Base-by-base conservation (phyloP, 2,888 invertebrate species). In the Drosophila melanocephala region DNA sequence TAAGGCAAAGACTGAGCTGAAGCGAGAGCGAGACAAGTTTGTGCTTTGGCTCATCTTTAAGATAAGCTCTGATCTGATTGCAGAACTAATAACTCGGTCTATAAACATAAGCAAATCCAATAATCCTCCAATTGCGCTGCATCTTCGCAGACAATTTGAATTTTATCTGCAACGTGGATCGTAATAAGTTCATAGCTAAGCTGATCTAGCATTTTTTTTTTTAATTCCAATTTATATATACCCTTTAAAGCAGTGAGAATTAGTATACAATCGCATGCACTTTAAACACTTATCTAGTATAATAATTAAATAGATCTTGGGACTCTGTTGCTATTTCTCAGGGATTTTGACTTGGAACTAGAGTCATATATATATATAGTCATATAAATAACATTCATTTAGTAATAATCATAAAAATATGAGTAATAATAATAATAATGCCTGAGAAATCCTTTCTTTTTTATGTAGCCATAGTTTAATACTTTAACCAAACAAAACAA, bases 41-140 rank as follows among this genome's bases (percentile, higher is more conserved):
- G 42, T 52, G 28, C 60, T 56, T 69, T 53, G 28, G 64, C 68
- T 75, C 58, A 65, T 58, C 75, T 35, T 2, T 51, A 52, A 50
- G 67, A 61, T 72, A 57, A 6, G 16, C 22, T 58, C 52, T 50
- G 22, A 58, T 55, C 32, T 50, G 65, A 66, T 35, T 22, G 19
- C 33, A 26, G 16, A 35, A 26, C 55, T 55, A 35, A 33, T 55
- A 22, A 44, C 22, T 22, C 19, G 19, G 5, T 37, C 51, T 12
- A 51, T 30, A 51, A 51, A 51, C 51, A 51, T 51, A 19, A 28
- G 10, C 28, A 30, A 30, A 30, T 30, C 51, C 51, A 51, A 51
- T 51, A 51, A 51, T 51, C 51, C 5, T 6, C 19, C 51, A 10
- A 28, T 12, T 35, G 26, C 5, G n/a, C 26, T 28, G 26, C 26